Conservation (phyloP, 2,888 invertebrate genomes). For the Lampropteryx suffumata region DNA sequence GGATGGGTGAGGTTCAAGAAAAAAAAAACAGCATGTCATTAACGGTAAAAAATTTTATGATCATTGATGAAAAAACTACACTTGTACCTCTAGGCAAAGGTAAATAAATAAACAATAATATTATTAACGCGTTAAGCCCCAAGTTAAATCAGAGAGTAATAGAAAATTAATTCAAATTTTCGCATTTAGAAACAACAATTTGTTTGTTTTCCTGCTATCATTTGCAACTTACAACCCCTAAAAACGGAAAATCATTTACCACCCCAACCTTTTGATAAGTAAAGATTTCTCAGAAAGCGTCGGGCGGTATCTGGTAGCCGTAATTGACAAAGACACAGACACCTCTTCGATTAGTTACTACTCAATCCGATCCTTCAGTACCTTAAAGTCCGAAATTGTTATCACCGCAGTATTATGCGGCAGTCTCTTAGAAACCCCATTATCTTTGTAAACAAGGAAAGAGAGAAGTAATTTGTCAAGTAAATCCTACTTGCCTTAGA, state of each 20-base stretch:
- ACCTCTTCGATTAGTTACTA: too few species aligned
- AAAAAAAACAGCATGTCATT: too few species aligned
- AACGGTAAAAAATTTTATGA: too few species aligned
- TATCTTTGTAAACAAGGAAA: slow-evolving; percentile 59
- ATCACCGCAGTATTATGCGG: not conserved
- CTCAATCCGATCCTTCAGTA: too few species aligned
- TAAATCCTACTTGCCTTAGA: slow-evolving; percentile 57
- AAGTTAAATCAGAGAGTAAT: too few species aligned
- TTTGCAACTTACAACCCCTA: slow-evolving; percentile 21
- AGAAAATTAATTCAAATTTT: not conserved
- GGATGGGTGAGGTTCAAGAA: too few species aligned
- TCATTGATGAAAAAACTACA: too few species aligned
- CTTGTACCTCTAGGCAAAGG: too few species aligned
- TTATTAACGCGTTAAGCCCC: too few species aligned
- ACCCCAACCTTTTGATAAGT: slow-evolving; percentile 16
- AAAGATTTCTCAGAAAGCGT: not conserved
- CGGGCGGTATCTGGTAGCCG: not conserved
- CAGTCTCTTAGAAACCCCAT: slow-evolving; percentile 19
- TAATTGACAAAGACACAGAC: not conserved
- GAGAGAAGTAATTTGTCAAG: slow-evolving; percentile 79
- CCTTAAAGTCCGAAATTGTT: not conserved
- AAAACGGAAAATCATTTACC: slow-evolving; percentile 21
- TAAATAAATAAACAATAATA: too few species aligned
- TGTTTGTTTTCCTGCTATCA: slow-evolving; percentile 21
- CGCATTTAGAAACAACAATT: not conserved